Percentiles rank a stretch among this genome's conserved stretches.
These are phyloP conservation scores for Pseudochirops cupreus DNA, from an alignment of 2,797 vertebrate species.

Conservation along the genomic window DNA sequence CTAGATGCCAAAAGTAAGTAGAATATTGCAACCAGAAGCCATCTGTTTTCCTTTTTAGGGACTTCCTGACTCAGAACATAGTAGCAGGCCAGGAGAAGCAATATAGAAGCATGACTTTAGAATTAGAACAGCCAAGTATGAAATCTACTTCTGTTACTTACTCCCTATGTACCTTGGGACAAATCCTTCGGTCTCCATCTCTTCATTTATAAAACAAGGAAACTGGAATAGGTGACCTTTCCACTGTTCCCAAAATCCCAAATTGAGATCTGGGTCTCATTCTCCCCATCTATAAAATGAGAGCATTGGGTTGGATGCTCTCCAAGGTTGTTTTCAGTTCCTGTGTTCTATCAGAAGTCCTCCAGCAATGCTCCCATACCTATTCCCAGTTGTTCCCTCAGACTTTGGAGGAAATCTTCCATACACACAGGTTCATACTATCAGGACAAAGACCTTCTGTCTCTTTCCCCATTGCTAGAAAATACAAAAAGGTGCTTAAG, in stretches of 20 bases:
- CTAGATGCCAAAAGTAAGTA: background rate
- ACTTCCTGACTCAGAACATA: background rate
- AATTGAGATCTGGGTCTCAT: background rate
- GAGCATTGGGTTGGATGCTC: background rate
- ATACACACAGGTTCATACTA: background rate
- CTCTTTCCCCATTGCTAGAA: background rate
- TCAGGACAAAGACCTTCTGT: background rate
- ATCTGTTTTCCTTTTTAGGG: background rate
- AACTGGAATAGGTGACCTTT: background rate
- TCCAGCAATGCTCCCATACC: background rate
- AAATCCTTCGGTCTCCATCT: background rate
- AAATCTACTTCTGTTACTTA: background rate
- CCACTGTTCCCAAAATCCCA: background rate
- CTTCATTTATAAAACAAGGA: background rate
- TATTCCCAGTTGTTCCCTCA: background rate
- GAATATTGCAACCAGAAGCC: background rate
- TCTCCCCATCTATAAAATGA: background rate
- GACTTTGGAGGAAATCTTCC: background rate
- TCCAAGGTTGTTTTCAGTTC: background rate
- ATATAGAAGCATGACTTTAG: background rate
- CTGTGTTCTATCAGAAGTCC: background rate
- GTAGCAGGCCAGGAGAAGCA: background rate
- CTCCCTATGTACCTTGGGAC: background rate
- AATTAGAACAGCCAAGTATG: background rate
- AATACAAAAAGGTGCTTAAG: background rate